phyloP scores from a whole-genome alignment of 1,140 invertebrate species.

The Drosophila equinoxialis region DNA sequence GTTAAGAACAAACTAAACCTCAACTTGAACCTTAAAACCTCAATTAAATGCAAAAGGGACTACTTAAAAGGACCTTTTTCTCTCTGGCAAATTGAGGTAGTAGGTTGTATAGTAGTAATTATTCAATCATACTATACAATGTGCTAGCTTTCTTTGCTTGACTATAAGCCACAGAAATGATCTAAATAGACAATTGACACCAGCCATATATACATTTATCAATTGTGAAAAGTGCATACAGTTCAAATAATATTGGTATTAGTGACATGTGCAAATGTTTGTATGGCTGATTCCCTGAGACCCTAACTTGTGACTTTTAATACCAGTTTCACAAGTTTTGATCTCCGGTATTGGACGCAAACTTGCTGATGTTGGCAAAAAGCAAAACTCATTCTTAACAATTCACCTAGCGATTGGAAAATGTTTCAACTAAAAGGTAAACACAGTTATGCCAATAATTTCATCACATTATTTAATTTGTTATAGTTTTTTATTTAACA shows the following conservation, averaged over 20 bases:
- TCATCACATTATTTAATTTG: neutral
- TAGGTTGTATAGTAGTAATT: slow-evolving; percentile 83
- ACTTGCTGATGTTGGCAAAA: slow-evolving; percentile 82
- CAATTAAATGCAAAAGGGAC: slow-evolving; percentile 67
- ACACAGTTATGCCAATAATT: neutral
- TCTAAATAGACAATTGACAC: neutral
- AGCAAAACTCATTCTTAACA: slow-evolving; percentile 19
- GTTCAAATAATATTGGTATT: slow-evolving; percentile 52
- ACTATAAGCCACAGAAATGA: slow-evolving; percentile 70
- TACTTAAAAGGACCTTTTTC: slow-evolving; percentile 77
- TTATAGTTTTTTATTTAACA: neutral
- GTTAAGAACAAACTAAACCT: slow-evolving; percentile 12
- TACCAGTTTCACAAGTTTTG: slow-evolving; percentile 84
- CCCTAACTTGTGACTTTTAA: slow-evolving; percentile 83
- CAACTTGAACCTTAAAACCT: slow-evolving; percentile 26
- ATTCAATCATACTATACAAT: slow-evolving; percentile 79
- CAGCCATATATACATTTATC: slow-evolving; percentile 31
- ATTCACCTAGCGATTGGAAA: slow-evolving; percentile 2
- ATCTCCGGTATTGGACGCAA: slow-evolving; percentile 84
- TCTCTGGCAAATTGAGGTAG: slow-evolving; percentile 83
- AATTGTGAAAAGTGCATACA: slow-evolving; percentile 32
- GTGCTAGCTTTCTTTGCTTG: slow-evolving; percentile 83
- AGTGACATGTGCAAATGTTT: slow-evolving; percentile 82
- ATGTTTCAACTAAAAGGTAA: neutral
- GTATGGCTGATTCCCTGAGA: slow-evolving; percentile 83